Conservation (phyloP, 2,797 vertebrate species). For the Helostoma temminkii region DNA sequence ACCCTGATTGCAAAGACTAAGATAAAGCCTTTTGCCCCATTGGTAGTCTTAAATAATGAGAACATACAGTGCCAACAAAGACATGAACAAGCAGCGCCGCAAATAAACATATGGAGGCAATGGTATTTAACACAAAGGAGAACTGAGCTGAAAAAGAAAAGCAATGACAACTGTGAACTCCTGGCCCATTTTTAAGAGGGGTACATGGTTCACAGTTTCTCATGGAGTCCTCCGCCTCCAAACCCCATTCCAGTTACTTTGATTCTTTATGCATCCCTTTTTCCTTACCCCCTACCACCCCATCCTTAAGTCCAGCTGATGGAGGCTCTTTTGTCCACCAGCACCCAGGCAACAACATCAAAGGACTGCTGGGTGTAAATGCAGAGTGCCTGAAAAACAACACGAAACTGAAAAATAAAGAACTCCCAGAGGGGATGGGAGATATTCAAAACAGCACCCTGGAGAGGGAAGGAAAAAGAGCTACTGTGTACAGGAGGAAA, state of each 20-base stretch:
- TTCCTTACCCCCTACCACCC: constrained; percentile 56
- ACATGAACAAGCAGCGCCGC: constrained; percentile 24
- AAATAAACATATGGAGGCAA: constrained; percentile 61
- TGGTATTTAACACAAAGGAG: constrained; percentile 54
- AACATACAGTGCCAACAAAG: constrained; percentile 47
- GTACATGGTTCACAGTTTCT: constrained; percentile 80
- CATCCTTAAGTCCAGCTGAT: constrained; percentile 84
- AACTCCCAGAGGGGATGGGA: constrained; percentile 85
- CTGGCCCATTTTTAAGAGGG: constrained; percentile 76
- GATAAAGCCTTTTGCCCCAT: constrained; percentile 24
- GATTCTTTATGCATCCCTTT: constrained; percentile 85
- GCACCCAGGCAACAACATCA: constrained; percentile 94
- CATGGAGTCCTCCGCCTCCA: constrained; percentile 84
- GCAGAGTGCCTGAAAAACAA: constrained; percentile 79
- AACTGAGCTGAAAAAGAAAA: constrained; percentile 42
- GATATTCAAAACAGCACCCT: constrained; percentile 85
- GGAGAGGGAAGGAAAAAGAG: constrained; percentile 53
- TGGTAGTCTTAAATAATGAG: constrained; percentile 13
- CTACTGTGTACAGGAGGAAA: constrained; percentile 52
- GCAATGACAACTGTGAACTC: constrained; percentile 74
- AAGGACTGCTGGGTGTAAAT: constrained; percentile 87
- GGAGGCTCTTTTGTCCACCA: constrained; percentile 87
- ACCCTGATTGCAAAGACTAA: constrained; percentile 44
- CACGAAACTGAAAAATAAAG: constrained; percentile 79
- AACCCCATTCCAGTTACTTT: constrained; percentile 82